Percentiles rank a stretch among this genome's conserved stretches.
Conservation (phyloP, 2,797 vertebrate genomes). For the Microctenopoma steveboyesi region DNA sequence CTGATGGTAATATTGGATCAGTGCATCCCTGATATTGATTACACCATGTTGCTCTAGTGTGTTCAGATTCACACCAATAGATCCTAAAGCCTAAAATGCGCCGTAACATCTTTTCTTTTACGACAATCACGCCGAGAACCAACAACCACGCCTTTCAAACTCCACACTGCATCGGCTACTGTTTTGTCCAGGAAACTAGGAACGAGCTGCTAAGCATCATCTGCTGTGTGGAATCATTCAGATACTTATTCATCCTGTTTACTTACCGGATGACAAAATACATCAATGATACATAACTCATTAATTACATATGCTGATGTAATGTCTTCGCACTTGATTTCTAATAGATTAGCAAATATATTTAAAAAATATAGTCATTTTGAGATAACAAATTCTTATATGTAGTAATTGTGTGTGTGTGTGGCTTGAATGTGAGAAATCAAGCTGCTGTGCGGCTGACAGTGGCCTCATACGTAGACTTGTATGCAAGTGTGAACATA, state of each 20-base stretch:
- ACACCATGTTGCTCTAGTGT: background rate
- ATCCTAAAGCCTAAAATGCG: slow-evolving; percentile 14
- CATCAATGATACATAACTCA: background rate
- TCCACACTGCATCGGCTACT: background rate
- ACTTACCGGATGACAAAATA: background rate
- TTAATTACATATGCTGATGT: slow-evolving; percentile 1
- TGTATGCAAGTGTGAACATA: slow-evolving; percentile 3
- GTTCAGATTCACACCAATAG: slow-evolving; percentile 1
- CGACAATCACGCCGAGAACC: too few species aligned
- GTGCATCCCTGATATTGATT: slow-evolving; percentile 7
- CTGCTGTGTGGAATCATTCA: slow-evolving; percentile 21
- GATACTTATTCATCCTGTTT: slow-evolving; percentile 1
- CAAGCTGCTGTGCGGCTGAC: background rate
- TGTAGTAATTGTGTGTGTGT: background rate
- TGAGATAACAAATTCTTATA: background rate
- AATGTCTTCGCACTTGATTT: background rate
- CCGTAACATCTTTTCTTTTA: background rate
- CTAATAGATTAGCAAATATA: background rate
- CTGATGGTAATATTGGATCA: too few species aligned
- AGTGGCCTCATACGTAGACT: slow-evolving; percentile 1
- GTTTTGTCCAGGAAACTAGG: slow-evolving; percentile 6
- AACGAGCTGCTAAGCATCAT: slow-evolving; percentile 8
- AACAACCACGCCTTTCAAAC: background rate
- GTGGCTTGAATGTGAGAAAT: slow-evolving; percentile 2
- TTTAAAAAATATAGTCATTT: background rate